Base-by-base conservation (phyloP, 2,113 vertebrate genomes). In the Synodontis membranacea region DNA sequence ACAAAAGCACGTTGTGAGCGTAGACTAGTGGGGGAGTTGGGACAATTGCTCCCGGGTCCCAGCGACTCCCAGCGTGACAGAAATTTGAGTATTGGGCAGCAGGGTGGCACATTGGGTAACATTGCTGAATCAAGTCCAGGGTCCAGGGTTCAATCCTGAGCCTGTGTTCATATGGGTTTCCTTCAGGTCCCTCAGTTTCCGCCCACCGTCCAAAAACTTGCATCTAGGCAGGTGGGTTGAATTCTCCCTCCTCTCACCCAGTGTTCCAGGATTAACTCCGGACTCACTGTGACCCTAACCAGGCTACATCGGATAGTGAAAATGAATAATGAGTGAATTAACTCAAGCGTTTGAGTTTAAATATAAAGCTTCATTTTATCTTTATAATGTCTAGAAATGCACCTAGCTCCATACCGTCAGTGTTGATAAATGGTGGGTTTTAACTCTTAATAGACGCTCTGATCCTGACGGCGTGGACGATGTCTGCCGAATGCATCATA, bases 401-500 rank as follows among this genome's bases (percentile, higher is more conserved):
- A 50, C 37, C 34, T 8, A 5, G 5, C n/a, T 84, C 37, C 21
- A 28, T 68, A 34, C 28, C n/a, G 15, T 85, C 56, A 64, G n/a
- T 78, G 50, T 17, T 64, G 78, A 54, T 85, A 50, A 39, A 88
- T 85, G 31, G n/a, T 21, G 54, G 56, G 9, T 54, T 4, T 11
- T 12, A 80, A 10, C 28, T 31, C 9, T 50, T 19, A 31, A 31
- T 68, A 46, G 46, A 74, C 5, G n/a, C 19, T 48, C 21, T 62
- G 72, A 46, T 42, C 14, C 11, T 60, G 28, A 34, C n/a, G 42
- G n/a, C 52, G 58, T 74, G 52, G 70, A 79, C 66, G 80, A 70
- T 64, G 84, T 72, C 81, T 64, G 37, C 64, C 15, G 39, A 70
- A 70, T 84, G 64, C 72, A 37, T 82, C 62, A 81, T 56, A 54